A percentile compares a stretch with the other conserved stretches of the same genome.
Conservation (phyloP, 53 echinoderm and acorn worm genomes). For the Glandiceps talaboti region DNA sequence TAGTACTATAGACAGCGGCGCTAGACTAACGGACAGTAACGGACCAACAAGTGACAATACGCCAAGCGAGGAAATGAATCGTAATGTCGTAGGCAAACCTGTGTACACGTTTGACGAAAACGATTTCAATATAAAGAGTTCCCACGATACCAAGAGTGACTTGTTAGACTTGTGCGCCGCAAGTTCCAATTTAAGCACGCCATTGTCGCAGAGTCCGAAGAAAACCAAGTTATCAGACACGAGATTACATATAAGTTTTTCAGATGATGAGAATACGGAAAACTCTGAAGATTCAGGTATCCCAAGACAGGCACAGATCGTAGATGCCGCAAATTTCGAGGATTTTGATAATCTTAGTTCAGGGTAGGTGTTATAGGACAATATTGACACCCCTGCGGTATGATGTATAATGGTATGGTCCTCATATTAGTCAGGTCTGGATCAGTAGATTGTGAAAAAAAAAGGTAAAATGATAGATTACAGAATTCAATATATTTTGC, state of each 20-base stretch:
- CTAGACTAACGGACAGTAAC: not conserved
- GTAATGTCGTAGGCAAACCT: not conserved
- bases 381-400: no score
- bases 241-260: slow-evolving; percentile 92
- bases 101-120: slow-evolving; percentile 7
- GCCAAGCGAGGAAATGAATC: not conserved
- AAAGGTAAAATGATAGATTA: no score
- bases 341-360: slow-evolving; percentile 38
- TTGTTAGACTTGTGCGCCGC: not conserved
- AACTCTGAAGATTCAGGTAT: slow-evolving; percentile 95
- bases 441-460: no score
- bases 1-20: not conserved
- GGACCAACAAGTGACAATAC: not conserved
- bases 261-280: slow-evolving; percentile 95
- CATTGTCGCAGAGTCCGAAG: not conserved
- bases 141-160: not conserved
- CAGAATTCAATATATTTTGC: no score
- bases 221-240: slow-evolving; percentile 31
- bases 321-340: slow-evolving; percentile 87
- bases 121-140: slow-evolving; percentile 9
- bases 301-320: slow-evolving; percentile 67
- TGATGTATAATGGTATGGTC: no score
- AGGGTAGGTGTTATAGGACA: not conserved
- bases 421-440: no score
- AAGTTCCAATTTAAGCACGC: not conserved